Percentiles rank a stretch among this genome's conserved stretches.
Evolutionary conservation across 1,140 invertebrate species (phyloP).

Genomic region (Melipona quadrifasciata): DNA sequence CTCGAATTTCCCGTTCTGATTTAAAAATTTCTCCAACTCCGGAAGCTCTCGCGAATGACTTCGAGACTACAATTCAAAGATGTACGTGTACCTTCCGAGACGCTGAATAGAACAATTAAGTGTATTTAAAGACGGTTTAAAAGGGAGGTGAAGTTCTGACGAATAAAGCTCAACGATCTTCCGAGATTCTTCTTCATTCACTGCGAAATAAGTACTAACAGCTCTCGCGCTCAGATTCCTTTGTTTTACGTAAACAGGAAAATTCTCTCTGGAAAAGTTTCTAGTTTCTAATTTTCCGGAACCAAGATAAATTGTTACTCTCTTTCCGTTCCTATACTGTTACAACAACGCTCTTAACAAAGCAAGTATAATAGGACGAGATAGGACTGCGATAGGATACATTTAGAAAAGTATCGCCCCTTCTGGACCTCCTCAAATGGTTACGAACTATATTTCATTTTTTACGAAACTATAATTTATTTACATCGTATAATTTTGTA

Average conservation of each 20-base stretch:
- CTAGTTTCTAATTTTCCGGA: neutral
- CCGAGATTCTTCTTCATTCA: constrained; percentile 1
- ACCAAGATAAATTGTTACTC: neutral
- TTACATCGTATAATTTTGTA: no score
- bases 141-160: neutral
- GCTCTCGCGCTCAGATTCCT: neutral
- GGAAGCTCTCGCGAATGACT: no score
- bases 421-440: no score
- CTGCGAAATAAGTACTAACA: neutral
- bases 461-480: no score
- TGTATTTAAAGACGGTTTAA: neutral
- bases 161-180: neutral
- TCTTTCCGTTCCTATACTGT: neutral
- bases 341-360: neutral
- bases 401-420: neutral
- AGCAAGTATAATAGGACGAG: neutral
- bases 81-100: no score
- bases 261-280: neutral
- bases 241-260: neutral
- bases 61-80: no score
- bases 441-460: no score
- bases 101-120: neutral
- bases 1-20: no score
- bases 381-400: neutral
- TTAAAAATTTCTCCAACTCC: no score